These are phyloP conservation scores for Cheirogaleus major DNA, from an alignment of 2,797 vertebrate genomes.

Conservation along the genomic window DNA sequence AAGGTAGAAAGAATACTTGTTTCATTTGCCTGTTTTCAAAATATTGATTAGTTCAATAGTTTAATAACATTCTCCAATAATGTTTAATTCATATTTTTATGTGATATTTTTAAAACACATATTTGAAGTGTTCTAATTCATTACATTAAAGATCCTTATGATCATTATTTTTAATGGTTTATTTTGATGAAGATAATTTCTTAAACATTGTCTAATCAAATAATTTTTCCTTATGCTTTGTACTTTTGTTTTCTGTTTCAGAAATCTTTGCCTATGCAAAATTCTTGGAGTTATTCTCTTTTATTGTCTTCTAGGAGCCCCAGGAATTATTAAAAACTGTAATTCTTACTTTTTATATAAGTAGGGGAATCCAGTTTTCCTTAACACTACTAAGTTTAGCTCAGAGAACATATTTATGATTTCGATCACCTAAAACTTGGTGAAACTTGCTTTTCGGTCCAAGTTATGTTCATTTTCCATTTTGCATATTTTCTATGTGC, in stretches of 20 bases:
- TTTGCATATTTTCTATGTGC: background rate
- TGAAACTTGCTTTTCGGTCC: background rate
- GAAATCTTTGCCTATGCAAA: background rate
- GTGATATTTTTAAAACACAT: background rate
- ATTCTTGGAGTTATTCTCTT: background rate
- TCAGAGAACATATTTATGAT: background rate
- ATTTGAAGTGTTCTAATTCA: background rate
- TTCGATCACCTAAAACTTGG: background rate
- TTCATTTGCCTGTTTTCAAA: background rate
- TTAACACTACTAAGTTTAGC: background rate
- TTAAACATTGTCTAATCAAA: background rate
- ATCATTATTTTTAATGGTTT: background rate
- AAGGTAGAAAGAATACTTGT: background rate
- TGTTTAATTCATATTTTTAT: background rate
- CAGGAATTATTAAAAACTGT: background rate
- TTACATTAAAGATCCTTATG: background rate
- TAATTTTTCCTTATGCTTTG: background rate
- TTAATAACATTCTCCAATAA: background rate
- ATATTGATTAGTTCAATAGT: background rate
- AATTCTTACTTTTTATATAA: background rate
- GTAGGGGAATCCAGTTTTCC: background rate
- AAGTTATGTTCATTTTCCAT: background rate
- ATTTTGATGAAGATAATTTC: background rate
- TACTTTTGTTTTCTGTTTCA: background rate
- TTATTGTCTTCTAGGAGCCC: background rate